Evolutionary conservation across 2,797 vertebrate species (phyloP).

Genomic region (Phataginus tricuspis): DNA sequence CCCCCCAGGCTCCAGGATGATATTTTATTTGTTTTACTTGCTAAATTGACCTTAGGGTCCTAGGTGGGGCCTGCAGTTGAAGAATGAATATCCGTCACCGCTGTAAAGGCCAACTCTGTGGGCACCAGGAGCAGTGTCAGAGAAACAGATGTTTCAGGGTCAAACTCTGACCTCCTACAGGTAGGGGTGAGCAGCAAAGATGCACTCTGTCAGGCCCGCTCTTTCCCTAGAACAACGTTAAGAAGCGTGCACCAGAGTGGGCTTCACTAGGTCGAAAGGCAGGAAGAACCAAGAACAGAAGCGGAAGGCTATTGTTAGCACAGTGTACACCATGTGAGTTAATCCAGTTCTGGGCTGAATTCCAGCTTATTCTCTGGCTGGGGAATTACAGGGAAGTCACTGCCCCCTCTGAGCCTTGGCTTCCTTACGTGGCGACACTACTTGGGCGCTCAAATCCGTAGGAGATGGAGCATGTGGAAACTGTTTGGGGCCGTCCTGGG

Average conservation of each 20-base stretch:
- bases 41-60: neutral
- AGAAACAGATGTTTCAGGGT: neutral
- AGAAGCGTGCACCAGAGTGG: neutral
- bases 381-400: neutral
- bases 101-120: neutral
- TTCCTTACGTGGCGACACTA: neutral
- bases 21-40: neutral
- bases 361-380: neutral
- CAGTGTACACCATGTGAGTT: rapidly evolving
- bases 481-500: neutral
- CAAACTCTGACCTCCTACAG: neutral
- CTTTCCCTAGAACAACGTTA: neutral
- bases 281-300: neutral
- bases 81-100: neutral
- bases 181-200: neutral
- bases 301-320: too few relatives aligned
- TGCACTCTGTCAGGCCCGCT: rapidly evolving
- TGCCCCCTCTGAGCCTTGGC: neutral
- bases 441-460: neutral
- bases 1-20: neutral
- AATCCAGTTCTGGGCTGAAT: neutral
- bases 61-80: neutral
- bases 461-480: neutral
- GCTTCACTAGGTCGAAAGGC: neutral
- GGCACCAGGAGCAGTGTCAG: neutral